Conservation (phyloP, 2,888 invertebrate genomes). For the Pachydiplax longipennis region DNA sequence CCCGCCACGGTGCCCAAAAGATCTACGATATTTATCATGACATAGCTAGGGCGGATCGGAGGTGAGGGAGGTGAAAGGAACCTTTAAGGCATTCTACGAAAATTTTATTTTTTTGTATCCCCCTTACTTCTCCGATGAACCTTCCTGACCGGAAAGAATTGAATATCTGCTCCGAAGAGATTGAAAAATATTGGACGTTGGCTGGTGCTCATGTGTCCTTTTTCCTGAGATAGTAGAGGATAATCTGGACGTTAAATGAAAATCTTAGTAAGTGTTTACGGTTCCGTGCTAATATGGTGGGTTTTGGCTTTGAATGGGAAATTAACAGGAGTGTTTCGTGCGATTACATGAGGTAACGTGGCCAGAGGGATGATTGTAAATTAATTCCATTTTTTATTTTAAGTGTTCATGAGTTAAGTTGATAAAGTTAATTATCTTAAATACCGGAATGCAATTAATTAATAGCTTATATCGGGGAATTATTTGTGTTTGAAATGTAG, state of each 20-base stretch:
- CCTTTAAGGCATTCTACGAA: constrained; percentile 11
- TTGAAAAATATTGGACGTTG: background rate
- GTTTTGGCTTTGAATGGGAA: too few species aligned
- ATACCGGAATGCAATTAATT: too few species aligned
- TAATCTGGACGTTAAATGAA: background rate
- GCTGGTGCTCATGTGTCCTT: background rate
- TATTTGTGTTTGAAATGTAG: too few species aligned
- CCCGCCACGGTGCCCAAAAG: background rate
- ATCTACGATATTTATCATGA: constrained; percentile 34
- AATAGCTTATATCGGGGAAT: too few species aligned
- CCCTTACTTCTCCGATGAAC: background rate
- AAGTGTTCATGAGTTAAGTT: too few species aligned
- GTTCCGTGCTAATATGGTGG: too few species aligned
- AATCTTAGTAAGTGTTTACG: too few species aligned
- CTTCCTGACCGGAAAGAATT: constrained; percentile 33
- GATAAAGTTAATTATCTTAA: too few species aligned
- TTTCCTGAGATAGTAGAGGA: background rate
- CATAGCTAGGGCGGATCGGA: constrained; percentile 22
- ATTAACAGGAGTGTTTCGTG: too few species aligned
- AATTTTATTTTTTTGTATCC: background rate
- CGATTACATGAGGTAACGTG: too few species aligned
- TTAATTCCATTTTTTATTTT: too few species aligned
- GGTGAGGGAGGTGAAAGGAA: background rate
- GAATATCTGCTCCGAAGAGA: constrained; percentile 23
- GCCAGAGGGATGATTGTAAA: too few species aligned